Base-by-base conservation (phyloP, 30 jellyfish, hydroid and myxozoan genomes). In the Pelagia noctiluca region DNA sequence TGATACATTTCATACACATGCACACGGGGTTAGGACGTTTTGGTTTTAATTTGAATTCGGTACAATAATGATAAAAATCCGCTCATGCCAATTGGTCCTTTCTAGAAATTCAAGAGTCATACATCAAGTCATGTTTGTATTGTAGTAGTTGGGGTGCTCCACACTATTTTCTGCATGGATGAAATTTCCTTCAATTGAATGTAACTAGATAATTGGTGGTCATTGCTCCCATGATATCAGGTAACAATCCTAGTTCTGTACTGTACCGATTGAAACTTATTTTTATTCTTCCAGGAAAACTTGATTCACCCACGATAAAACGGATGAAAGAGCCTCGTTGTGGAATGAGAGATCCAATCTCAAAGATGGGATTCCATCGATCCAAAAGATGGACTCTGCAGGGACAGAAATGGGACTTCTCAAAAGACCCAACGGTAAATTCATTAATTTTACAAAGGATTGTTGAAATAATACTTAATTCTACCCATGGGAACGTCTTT, bases 301-400 rank as follows among this genome's bases (percentile, higher is more conserved):
- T 89, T 24, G 97, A 89, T 31, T 37, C 30, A 18, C 28, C 82
- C 0, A 89, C 97, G 37, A 21, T 73, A 22, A 57, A 71, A 3
- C 37, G 76, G 22, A 65, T 89, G 63, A 50, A 71, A 19, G 81
- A 90, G 3, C 89, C 97, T 7, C 88, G 97, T 0, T 90, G 97
- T 78, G 97, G 97, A 0, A 37, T 90, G 96, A 50, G 52, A 37
- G 97, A 90, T 76, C 80, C 84, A 3, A 25, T 52, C 26, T 8
- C 68, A 16, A 67, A 36, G n/a, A n/a, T 34, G 0, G 1, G 50
- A n/a, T 31, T 66, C 24, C 69, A 60, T 31, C 78, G 96, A 29
- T 32, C 54, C 32, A 80, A 76, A 42, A 81, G 94, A 35, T 83
- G 49, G 49, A 46, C 83, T 1, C 66, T 76, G 53, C 94, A 82